Percentiles rank a stretch among this genome's conserved stretches.
phyloP scores from a whole-genome alignment of 2,113 vertebrate genomes.

The Numida meleagris region DNA sequence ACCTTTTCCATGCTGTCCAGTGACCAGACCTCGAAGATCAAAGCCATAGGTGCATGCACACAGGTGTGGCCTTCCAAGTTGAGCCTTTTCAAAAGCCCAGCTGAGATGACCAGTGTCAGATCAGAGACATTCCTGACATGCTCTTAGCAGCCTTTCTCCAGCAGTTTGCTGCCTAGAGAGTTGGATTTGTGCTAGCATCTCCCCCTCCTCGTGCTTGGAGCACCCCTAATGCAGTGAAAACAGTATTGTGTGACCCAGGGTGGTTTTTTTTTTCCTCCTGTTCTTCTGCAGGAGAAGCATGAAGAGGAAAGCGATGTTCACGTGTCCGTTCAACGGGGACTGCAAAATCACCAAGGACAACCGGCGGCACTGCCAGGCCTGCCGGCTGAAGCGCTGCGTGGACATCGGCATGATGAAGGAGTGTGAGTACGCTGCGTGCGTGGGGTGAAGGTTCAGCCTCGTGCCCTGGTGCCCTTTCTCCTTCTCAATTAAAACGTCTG shows the following conservation, averaged over 20 bases:
- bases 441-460: fast-evolving
- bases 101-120: not conserved
- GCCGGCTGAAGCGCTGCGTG: conserved; percentile 93
- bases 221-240: fast-evolving
- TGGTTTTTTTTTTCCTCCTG: fast-evolving
- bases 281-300: conserved; percentile 88
- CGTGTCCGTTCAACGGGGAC: conserved; percentile 92
- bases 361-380: conserved; percentile 96
- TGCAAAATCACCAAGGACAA: conserved; percentile 99
- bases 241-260: fast-evolving
- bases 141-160: not conserved
- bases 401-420: conserved; percentile 99
- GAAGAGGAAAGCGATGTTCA: conserved; percentile 95
- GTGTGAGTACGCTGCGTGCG: conserved; percentile 81
- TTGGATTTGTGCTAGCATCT: not conserved
- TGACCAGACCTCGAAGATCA: too few relatives aligned
- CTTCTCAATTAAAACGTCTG: fast-evolving
- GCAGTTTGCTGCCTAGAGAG: not conserved
- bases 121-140: not conserved
- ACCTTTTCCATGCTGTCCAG: not conserved
- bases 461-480: fast-evolving
- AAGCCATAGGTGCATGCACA: not conserved
- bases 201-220: not conserved
- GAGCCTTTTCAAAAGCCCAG: fast-evolving
- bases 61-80: not conserved